phyloP scores from a whole-genome alignment of 2,797 vertebrate species.

The Anniella stebbinsi region DNA sequence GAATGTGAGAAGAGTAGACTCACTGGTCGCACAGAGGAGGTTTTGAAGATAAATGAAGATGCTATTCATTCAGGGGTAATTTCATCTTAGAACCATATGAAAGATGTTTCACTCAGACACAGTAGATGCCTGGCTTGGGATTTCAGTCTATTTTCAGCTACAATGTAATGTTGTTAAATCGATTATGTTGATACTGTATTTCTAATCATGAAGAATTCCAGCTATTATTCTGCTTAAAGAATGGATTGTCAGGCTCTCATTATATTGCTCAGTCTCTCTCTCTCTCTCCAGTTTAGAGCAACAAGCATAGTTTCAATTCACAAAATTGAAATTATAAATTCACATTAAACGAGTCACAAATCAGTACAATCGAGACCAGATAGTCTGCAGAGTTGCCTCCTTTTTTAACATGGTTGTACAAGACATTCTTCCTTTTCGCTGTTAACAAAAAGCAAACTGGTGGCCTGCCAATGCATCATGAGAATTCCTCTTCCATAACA shows the following conservation, averaged over 20 bases:
- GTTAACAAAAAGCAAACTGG: conserved; percentile 8
- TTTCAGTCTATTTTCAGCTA: conserved; percentile 79
- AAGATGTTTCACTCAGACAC: conserved; percentile 86
- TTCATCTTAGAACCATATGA: conserved; percentile 93
- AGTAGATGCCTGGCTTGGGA: conserved; percentile 75
- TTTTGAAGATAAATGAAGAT: conserved; percentile 99
- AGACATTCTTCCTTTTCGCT: conserved; percentile 1
- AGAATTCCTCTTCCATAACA: background rate
- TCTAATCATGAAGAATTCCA: conserved; percentile 79
- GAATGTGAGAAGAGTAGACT: conserved; percentile 91
- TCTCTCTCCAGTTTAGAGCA: conserved; percentile 73
- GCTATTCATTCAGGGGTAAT: conserved; percentile 99
- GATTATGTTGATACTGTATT: conserved; percentile 80
- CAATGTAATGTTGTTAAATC: conserved; percentile 75
- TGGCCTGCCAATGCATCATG: background rate
- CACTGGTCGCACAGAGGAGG: conserved; percentile 90
- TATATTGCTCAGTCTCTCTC: conserved; percentile 68
- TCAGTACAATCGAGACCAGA: conserved; percentile 50
- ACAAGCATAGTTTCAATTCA: conserved; percentile 72
- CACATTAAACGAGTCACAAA: conserved; percentile 53
- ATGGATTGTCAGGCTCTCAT: conserved; percentile 72
- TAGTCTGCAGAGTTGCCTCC: background rate
- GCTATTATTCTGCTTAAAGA: conserved; percentile 71
- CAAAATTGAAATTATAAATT: conserved; percentile 68
- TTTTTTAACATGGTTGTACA: background rate